phyloP scores from a whole-genome alignment of 2,797 vertebrate genomes.

The Anguilla marmorata region DNA sequence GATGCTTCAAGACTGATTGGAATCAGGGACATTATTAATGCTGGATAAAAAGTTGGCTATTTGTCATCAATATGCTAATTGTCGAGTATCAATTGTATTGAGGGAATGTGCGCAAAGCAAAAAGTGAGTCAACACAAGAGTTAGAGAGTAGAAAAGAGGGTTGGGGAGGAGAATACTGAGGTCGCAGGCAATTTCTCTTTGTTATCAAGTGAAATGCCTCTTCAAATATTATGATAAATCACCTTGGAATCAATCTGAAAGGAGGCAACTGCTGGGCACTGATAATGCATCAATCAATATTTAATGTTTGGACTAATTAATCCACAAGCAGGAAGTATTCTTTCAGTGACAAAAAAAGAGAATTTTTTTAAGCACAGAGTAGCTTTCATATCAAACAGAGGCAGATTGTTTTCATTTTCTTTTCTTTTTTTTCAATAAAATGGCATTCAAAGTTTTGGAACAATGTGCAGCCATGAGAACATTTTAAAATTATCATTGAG shows the following conservation, averaged over 20 bases:
- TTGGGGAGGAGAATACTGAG: constrained; percentile 60
- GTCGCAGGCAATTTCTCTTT: constrained; percentile 90
- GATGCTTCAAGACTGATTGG: constrained; percentile 34
- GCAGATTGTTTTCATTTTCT: constrained; percentile 45
- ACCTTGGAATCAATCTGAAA: constrained; percentile 93
- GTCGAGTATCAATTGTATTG: constrained; percentile 37
- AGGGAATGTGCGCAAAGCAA: constrained; percentile 38
- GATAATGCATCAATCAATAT: constrained; percentile 99
- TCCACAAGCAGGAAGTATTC: constrained; percentile 94
- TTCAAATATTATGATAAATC: constrained; percentile 99
- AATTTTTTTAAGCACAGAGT: constrained; percentile 88
- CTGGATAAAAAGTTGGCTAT: constrained; percentile 47
- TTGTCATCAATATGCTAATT: constrained; percentile 50
- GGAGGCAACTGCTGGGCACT: constrained; percentile 95
- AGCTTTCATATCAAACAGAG: constrained; percentile 88
- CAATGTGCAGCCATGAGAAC: not conserved
- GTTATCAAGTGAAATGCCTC: constrained; percentile 99
- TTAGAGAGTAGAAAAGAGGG: not conserved
- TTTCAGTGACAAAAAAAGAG: constrained; percentile 91
- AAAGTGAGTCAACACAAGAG: not conserved
- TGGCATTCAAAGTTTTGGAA: not conserved
- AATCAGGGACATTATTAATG: constrained; percentile 45
- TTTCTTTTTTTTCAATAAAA: not conserved
- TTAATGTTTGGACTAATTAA: constrained; percentile 99
- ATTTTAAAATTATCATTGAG: not conserved